Base-by-base conservation (phyloP, 2,797 vertebrate genomes). In the Yasuhikotakia modesta region DNA sequence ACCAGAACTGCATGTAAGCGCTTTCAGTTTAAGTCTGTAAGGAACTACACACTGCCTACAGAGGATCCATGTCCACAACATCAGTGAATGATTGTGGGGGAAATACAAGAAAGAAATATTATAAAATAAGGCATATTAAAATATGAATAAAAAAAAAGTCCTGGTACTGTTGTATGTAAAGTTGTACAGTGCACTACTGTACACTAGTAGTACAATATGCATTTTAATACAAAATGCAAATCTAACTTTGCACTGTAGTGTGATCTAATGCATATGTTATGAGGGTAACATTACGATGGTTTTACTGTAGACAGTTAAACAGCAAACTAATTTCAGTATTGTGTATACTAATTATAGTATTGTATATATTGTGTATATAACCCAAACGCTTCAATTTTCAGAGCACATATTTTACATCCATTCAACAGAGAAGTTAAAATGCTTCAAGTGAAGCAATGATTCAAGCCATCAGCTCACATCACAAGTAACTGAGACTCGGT, bases 401-500 rank as follows among this genome's bases (percentile, higher is more conserved):
- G n/a, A n/a, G n/a, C n/a, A n/a, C n/a, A n/a, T 35, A 3, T 46
- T 39, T 46, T 52, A 12, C 16, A 12, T 55, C 22, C 17, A 14
- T 24, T 52, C 43, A 22, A 57, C 22, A 57, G 14, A 43, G n/a
- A 45, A 72, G 70, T 39, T n/a, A 17, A 11, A 45, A 32, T 43
- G 16, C 39, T 32, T 22, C 14, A 24, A 55, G 21, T 64, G 35
- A 58, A 30, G n/a, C 4, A 57, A 76, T 66, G 63, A 21, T 17
- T 76, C 11, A 52, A 58, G 64, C 45, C 73, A 67, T 68, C 65
- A 68, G 52, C 22, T 76, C 73, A 58, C 14, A 27, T 52, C 60
- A 53, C 50, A 30, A 30, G 63, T 76, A 30, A 32, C 22, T 45
- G 17, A 13, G 43, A 7, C 27, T n/a, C n/a, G 45, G 45, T 48